A percentile compares a stretch with the other conserved stretches of the same genome.
phyloP scores from a whole-genome alignment of 2,888 invertebrate species.

The Thera obeliscata region DNA sequence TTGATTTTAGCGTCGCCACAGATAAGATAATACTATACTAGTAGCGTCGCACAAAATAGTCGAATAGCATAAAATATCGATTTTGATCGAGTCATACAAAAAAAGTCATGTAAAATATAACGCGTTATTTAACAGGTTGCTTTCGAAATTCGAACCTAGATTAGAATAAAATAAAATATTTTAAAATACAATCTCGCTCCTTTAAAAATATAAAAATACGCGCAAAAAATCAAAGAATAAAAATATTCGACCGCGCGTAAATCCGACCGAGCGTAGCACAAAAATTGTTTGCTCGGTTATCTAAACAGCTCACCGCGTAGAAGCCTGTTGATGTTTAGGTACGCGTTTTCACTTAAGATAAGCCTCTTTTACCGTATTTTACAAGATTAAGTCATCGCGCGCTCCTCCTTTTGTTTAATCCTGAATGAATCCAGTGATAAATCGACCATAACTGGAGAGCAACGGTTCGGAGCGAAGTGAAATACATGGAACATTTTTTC shows the following conservation, averaged over 20 bases:
- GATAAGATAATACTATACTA: too few relatives aligned
- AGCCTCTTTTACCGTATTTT: constrained; percentile 61
- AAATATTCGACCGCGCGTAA: constrained; percentile 26
- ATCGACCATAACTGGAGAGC: constrained; percentile 52
- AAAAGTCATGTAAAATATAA: too few relatives aligned
- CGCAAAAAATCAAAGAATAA: constrained; percentile 9
- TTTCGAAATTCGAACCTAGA: too few relatives aligned
- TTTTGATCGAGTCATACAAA: too few relatives aligned
- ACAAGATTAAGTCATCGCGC: constrained; percentile 63
- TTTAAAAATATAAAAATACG: constrained; percentile 13
- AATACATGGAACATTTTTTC: constrained; percentile 10
- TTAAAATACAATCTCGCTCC: too few relatives aligned
- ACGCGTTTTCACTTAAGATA: constrained; percentile 67
- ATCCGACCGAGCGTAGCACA: constrained; percentile 37
- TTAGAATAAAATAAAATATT: too few relatives aligned
- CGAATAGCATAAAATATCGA: too few relatives aligned
- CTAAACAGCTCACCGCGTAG: constrained; percentile 48
- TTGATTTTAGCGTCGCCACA: too few relatives aligned
- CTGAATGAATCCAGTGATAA: constrained; percentile 59
- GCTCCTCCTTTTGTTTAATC: constrained; percentile 61
- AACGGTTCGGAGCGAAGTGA: constrained; percentile 40
- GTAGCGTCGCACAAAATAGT: too few relatives aligned
- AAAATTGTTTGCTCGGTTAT: constrained; percentile 47
- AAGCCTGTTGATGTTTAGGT: constrained; percentile 58
- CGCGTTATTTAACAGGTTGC: too few relatives aligned